A percentile compares a stretch with the other conserved stretches of the same genome.
Conservation (phyloP, 92 coral and sea anemone species). For the Pocillopora grandis region DNA sequence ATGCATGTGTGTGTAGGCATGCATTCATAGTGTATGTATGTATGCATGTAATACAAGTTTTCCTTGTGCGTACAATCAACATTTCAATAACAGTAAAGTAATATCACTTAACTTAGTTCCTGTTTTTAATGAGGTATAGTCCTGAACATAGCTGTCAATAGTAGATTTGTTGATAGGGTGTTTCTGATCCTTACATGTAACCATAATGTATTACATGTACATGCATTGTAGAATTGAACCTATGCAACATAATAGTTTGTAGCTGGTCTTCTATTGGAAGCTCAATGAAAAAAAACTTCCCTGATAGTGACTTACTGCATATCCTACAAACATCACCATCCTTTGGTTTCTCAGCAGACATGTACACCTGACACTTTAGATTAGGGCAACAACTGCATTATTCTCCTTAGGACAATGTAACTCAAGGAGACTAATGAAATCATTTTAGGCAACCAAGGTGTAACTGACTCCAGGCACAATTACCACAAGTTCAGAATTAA, state of each 20-base stretch:
- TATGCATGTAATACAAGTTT: too few species aligned
- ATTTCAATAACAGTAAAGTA: too few species aligned
- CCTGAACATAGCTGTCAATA: background rate
- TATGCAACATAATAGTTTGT: slow-evolving; percentile 51
- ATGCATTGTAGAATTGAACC: slow-evolving; percentile 6
- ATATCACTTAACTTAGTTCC: too few species aligned
- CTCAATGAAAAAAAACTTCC: slow-evolving; percentile 48
- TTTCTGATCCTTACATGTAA: background rate
- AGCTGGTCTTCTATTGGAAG: slow-evolving; percentile 61
- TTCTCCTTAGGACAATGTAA: slow-evolving; percentile 45
- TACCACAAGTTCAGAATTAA: too few species aligned
- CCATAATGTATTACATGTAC: background rate
- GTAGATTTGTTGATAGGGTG: background rate
- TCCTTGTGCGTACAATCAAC: too few species aligned
- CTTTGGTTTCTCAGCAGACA: slow-evolving; percentile 41
- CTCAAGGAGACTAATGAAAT: slow-evolving; percentile 38
- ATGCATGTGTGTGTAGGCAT: too few species aligned
- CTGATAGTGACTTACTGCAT: slow-evolving; percentile 39
- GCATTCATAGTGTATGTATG: too few species aligned
- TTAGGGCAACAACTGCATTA: slow-evolving; percentile 40
- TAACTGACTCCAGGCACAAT: too few species aligned
- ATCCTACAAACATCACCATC: slow-evolving; percentile 48
- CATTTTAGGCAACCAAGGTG: slow-evolving; percentile 44
- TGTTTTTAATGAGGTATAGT: too few species aligned
- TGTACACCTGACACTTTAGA: slow-evolving; percentile 39